Evolutionary conservation across 2,797 vertebrate species (phyloP), one percentile per base, ranked within the genome.

Genomic region (Echiichthys vipera): DNA sequence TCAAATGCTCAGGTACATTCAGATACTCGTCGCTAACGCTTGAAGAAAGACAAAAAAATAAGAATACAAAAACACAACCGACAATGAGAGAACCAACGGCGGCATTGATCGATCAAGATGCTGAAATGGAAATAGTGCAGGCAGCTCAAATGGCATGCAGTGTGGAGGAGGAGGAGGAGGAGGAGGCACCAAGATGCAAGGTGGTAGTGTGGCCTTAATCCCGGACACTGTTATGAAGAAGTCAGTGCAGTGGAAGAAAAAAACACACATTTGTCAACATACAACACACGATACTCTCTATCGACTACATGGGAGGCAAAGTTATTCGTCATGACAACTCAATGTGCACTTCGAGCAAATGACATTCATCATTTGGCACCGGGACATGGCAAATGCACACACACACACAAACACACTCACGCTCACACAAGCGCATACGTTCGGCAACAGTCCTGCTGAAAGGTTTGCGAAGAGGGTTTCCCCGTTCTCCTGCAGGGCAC

Each of bases 351-450:
- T 91, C 86, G 69, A 88, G 86, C 84, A 88, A 88, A 91, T 88
- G 87, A 84, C 88, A 86, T 89, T 86, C 84, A 87, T 91, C 88
- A 90, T 91, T 92, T 91, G 89, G 87, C 90, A 84, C 84, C 43
- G 75, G 79, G 81, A 75, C 86, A 88, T 85, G 80, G 77, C 82
- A 88, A 83, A 92, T 84, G 83, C 84, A 68, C 78, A 5, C 85
- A 47, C 77, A 42, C 74, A 13, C 75, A 53, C 55, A 68, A 65
- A 68, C 43, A 74, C 64, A 68, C 59, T 42, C 57, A 57, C 37
- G n/a, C 62, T 50, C 22, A 50, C 29, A 61, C 15, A 36, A 15
- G 6, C 12, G 0, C 54, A 43, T 0, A 62, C 45, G 58, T 10
- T 43, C 67, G 30, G 51, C 43, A 85, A 75, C 59, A 77, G 45